Evolutionary conservation across 2,888 invertebrate genomes (phyloP).

Genomic region (Rhaphigaster nebulosa): DNA sequence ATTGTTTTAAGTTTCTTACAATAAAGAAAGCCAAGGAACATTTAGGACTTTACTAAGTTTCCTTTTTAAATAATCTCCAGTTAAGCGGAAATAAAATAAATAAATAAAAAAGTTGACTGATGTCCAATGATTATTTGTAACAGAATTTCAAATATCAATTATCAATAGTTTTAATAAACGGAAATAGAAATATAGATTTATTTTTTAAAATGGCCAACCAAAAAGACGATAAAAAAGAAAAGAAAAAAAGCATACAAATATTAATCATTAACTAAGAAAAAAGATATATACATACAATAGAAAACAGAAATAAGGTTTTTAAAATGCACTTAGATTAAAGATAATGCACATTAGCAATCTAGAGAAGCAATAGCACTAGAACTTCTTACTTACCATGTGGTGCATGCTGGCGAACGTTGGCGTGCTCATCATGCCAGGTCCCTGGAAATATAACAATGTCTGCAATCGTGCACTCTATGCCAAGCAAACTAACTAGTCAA

Average conservation of each 20-base stretch:
- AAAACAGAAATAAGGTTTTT: neutral
- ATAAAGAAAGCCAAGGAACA: neutral
- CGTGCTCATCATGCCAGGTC: slow-evolving; percentile 68
- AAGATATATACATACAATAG: slow-evolving; percentile 31
- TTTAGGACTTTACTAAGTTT: neutral
- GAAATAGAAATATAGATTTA: neutral
- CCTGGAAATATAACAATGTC: slow-evolving; percentile 66
- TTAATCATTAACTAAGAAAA: neutral
- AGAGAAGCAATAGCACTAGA: neutral
- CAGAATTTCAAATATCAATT: neutral
- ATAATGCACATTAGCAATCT: slow-evolving; percentile 42
- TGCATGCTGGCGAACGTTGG: slow-evolving; percentile 68
- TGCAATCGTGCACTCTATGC: slow-evolving; percentile 61
- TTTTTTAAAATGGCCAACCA: neutral
- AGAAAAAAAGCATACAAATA: neutral
- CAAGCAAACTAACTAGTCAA: slow-evolving; percentile 52
- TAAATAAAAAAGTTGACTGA: neutral
- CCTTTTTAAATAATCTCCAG: neutral
- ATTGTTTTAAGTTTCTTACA: too few species aligned
- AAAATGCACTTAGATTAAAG: slow-evolving; percentile 27
- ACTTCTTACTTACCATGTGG: slow-evolving; percentile 67
- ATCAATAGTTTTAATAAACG: neutral
- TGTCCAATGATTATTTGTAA: neutral
- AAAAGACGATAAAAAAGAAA: neutral
- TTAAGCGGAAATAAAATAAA: neutral